Conservation (phyloP, 2,113 vertebrate genomes). For the Pyrgilauda ruficollis region DNA sequence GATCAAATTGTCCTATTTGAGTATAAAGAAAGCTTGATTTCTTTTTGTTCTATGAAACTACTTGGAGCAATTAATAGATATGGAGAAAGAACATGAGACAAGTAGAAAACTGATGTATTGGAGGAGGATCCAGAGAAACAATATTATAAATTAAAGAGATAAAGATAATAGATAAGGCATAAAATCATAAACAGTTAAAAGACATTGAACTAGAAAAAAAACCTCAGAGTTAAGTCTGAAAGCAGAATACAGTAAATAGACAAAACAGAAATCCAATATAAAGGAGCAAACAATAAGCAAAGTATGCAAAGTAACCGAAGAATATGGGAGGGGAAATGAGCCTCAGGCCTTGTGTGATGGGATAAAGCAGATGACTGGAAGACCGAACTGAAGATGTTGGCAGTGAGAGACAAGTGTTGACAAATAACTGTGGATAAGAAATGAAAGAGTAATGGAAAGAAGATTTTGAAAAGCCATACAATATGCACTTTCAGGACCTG, state of each 20-base stretch:
- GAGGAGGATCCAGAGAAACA: neutral
- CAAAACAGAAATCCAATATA: neutral
- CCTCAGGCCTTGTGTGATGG: neutral
- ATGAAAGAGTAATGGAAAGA: neutral
- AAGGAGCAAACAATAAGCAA: neutral
- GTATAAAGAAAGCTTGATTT: neutral
- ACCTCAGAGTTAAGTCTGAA: neutral
- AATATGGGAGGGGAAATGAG: neutral
- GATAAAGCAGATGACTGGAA: neutral
- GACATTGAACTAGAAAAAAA: neutral
- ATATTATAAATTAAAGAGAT: neutral
- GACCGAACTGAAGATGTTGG: neutral
- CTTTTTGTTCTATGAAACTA: neutral
- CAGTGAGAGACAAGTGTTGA: neutral
- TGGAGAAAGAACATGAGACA: neutral
- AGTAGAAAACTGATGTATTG: neutral
- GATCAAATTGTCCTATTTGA: neutral
- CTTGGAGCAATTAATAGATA: neutral
- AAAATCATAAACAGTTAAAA: neutral
- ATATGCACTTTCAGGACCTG: neutral
- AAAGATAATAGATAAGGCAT: neutral
- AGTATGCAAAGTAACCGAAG: neutral
- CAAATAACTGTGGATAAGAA: neutral
- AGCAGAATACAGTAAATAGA: neutral
- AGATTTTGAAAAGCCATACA: neutral